Evolutionary conservation across 2,797 vertebrate genomes (phyloP).

Genomic region (Sebastolobus altivelis): DNA sequence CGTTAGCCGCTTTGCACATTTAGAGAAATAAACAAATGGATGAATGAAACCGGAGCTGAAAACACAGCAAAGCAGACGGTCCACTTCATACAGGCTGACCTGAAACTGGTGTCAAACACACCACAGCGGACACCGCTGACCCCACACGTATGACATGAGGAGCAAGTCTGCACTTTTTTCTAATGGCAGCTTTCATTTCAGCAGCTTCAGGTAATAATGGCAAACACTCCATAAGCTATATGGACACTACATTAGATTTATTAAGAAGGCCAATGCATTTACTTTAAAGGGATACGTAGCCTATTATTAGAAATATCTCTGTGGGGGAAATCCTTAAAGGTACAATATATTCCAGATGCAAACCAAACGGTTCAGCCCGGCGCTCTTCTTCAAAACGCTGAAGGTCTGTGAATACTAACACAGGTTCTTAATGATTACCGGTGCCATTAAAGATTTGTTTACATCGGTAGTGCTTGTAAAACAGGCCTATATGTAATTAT

Average conservation of each 20-base stretch:
- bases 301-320: background rate
- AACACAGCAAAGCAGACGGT: constrained; percentile 6
- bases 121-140: constrained; percentile 35
- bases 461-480: background rate
- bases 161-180: background rate
- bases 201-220: background rate
- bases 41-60: background rate
- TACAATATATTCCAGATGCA: background rate
- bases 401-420: background rate
- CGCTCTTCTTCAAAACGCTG: background rate
- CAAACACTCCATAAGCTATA: background rate
- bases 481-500: background rate
- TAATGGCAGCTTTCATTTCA: background rate
- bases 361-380: background rate
- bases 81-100: background rate
- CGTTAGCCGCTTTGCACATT: constrained; percentile 28
- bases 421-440: background rate
- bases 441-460: background rate
- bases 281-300: background rate
- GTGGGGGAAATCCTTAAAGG: background rate
- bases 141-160: constrained; percentile 14
- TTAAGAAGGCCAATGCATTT: background rate
- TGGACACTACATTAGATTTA: background rate
- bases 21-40: constrained; percentile 25
- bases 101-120: constrained; percentile 37